These are phyloP conservation scores for Eciton burchellii DNA, from an alignment of 1,140 invertebrate genomes.

Conservation along the genomic window DNA sequence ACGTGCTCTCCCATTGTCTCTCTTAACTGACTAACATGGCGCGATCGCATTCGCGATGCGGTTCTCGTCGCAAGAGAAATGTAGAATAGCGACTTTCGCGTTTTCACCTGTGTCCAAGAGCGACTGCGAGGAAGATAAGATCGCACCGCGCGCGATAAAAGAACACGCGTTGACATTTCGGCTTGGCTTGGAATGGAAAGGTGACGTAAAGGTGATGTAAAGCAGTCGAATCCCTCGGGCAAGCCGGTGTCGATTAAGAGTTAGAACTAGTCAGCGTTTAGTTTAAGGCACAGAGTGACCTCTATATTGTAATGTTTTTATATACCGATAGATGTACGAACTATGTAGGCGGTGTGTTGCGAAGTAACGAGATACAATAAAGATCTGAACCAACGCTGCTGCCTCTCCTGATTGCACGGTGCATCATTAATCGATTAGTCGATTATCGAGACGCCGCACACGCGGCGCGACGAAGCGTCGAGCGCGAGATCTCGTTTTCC, in stretches of 20 bases:
- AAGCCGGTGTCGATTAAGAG: constrained; percentile 29
- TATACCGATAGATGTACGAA: constrained; percentile 52
- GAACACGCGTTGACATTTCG: too few species aligned
- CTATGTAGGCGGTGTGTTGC: constrained; percentile 40
- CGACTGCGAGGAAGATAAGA: too few species aligned
- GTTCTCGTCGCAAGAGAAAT: not conserved
- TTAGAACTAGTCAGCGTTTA: constrained; percentile 34
- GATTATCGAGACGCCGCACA: too few species aligned
- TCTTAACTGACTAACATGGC: constrained; percentile 49
- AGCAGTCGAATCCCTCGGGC: not conserved
- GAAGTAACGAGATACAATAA: constrained; percentile 56
- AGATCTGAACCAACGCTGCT: constrained; percentile 12
- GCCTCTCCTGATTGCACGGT: not conserved
- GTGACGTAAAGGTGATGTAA: too few species aligned
- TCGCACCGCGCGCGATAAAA: too few species aligned
- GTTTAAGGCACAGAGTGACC: constrained; percentile 64
- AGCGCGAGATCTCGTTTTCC: constrained; percentile 16
- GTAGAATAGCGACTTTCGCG: not conserved
- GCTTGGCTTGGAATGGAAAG: too few species aligned
- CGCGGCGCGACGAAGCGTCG: not conserved
- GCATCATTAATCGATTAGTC: too few species aligned
- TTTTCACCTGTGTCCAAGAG: too few species aligned
- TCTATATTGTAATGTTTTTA: constrained; percentile 71
- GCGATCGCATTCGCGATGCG: not conserved
- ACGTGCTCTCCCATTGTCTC: constrained; percentile 7